A percentile compares a stretch with the other conserved stretches of the same genome.
phyloP scores from a whole-genome alignment of 2,113 vertebrate genomes.

The Mystacornis crossleyi region DNA sequence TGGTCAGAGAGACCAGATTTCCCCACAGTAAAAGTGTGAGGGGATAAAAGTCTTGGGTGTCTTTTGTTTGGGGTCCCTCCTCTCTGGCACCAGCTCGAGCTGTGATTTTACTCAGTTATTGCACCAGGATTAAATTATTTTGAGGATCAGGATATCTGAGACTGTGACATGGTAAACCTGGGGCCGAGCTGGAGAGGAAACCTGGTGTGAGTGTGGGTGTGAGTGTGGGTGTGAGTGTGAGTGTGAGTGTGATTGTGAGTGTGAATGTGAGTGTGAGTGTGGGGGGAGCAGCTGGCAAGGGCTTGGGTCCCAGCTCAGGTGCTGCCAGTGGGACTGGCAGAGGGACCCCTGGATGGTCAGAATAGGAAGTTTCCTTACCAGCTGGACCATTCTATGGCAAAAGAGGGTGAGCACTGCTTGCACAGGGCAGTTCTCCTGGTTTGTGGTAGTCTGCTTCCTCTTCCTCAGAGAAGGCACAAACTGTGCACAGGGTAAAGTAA shows the following conservation, averaged over 20 bases:
- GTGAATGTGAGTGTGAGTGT: background rate
- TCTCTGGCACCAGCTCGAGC: background rate
- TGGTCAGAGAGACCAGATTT: background rate
- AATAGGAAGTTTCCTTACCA: background rate
- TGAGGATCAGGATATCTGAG: background rate
- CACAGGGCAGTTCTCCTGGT: background rate
- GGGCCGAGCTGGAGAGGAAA: background rate
- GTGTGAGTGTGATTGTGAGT: no score
- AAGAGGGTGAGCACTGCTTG: background rate
- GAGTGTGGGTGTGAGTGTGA: no score
- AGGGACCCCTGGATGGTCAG: accelerated
- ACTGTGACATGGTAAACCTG: background rate
- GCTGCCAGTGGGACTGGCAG: background rate
- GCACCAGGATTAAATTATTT: background rate
- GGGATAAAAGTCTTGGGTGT: background rate
- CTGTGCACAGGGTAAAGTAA: accelerated
- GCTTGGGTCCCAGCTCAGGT: background rate
- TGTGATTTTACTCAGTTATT: background rate
- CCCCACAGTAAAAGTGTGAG: accelerated
- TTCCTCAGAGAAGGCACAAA: background rate
- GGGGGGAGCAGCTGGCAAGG: background rate
- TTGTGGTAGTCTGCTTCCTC: background rate
- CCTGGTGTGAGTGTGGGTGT: no score
- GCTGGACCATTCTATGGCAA: background rate
- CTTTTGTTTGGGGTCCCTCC: background rate